These are phyloP conservation scores for Melopsittacus undulatus DNA, from an alignment of 2,797 vertebrate genomes.

Conservation along the genomic window DNA sequence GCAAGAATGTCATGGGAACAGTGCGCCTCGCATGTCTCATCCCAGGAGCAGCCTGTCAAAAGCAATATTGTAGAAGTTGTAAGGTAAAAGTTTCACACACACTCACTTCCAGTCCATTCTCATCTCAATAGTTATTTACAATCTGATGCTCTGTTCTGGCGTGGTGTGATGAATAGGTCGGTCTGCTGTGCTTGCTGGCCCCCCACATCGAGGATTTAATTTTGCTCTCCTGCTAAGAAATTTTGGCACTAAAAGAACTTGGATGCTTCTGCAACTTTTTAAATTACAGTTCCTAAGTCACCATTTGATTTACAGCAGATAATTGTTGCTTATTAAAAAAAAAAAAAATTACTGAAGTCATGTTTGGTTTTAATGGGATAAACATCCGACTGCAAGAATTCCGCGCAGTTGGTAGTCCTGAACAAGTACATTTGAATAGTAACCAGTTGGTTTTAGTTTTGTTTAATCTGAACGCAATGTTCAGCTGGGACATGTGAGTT, in stretches of 20 bases:
- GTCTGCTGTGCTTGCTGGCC: background rate
- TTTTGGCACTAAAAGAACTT: conserved; percentile 10
- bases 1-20: fast-evolving
- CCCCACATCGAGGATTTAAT: background rate
- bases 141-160: background rate
- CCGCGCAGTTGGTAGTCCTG: conserved; percentile 29
- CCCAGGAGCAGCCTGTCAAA: background rate
- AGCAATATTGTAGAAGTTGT: background rate
- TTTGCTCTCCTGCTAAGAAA: background rate
- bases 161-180: background rate
- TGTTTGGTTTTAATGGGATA: conserved; percentile 61
- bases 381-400: conserved; percentile 55
- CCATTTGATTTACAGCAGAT: conserved; percentile 43
- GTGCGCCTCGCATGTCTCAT: fast-evolving
- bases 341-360: conserved; percentile 49
- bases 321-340: conserved; percentile 60
- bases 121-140: background rate
- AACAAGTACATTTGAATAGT: conserved; percentile 15
- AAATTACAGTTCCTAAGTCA: conserved; percentile 41
- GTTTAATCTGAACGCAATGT: background rate
- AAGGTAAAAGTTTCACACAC: background rate
- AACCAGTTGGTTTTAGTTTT: conserved; percentile 34
- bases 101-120: background rate
- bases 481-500: background rate
- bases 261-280: conserved; percentile 21